These are phyloP conservation scores for Antheraea mylitta DNA, from an alignment of 1,140 invertebrate genomes.

Conservation along the genomic window DNA sequence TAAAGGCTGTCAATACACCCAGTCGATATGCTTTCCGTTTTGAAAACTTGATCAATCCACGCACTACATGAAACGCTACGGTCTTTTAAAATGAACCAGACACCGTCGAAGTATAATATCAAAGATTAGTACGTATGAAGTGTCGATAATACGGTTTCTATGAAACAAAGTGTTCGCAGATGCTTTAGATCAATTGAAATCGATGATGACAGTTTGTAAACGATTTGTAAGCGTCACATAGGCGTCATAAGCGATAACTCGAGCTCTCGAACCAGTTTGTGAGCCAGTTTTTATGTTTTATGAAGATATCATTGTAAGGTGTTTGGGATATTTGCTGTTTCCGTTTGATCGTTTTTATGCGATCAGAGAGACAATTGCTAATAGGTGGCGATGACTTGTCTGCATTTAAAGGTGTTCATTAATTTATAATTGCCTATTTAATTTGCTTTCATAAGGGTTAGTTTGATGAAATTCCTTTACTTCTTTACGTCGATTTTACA, in stretches of 20 bases:
- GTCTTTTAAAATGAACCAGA: slow-evolving; percentile 21
- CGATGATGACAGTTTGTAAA: slow-evolving; percentile 14
- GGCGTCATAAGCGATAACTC: neutral
- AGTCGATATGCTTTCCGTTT: too few relatives aligned
- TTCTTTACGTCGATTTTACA: too few relatives aligned
- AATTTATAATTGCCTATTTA: neutral
- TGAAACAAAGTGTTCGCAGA: slow-evolving; percentile 44
- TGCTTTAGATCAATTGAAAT: slow-evolving; percentile 16
- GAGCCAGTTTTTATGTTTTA: slow-evolving; percentile 17
- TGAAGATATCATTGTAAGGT: slow-evolving; percentile 16
- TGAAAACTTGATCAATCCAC: too few relatives aligned
- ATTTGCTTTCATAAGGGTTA: neutral
- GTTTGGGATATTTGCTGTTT: slow-evolving; percentile 10
- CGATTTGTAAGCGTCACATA: slow-evolving; percentile 8
- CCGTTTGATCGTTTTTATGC: slow-evolving; percentile 14
- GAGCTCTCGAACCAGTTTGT: neutral
- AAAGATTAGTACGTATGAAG: slow-evolving; percentile 45
- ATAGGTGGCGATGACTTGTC: neutral
- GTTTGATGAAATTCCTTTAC: too few relatives aligned
- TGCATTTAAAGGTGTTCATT: neutral
- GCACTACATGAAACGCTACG: slow-evolving; percentile 3
- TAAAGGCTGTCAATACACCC: too few relatives aligned
- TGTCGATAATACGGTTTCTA: slow-evolving; percentile 47
- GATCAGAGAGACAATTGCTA: neutral
- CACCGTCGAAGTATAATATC: slow-evolving; percentile 34